phyloP scores from a whole-genome alignment of 2,888 invertebrate genomes.

The Tipula vernalis region DNA sequence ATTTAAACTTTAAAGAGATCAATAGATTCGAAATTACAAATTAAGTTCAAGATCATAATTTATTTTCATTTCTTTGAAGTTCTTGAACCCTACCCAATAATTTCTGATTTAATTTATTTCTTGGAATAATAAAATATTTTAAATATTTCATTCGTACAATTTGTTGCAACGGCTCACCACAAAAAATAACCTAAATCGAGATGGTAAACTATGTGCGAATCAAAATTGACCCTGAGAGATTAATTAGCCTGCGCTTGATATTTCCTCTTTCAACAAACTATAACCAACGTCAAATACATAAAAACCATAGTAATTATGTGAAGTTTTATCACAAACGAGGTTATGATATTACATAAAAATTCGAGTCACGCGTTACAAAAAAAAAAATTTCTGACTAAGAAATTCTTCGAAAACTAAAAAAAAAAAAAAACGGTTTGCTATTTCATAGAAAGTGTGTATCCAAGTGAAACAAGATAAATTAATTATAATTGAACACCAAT shows the following conservation, averaged over 20 bases:
- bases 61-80: no score
- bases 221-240: not conserved
- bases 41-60: no score
- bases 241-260: not conserved
- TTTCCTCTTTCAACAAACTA: not conserved
- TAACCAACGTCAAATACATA: not conserved
- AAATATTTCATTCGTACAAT: not conserved
- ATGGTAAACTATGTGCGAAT: not conserved
- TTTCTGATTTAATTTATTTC: no score
- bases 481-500: no score
- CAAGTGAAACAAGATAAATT: not conserved
- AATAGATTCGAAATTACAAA: no score
- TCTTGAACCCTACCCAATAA: no score
- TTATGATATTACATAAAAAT: not conserved
- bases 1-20: no score
- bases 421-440: not conserved
- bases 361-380: not conserved
- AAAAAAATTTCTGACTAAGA: not conserved
- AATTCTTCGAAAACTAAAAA: not conserved
- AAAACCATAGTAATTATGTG: not conserved
- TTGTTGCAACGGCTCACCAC: not conserved
- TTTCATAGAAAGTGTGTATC: not conserved
- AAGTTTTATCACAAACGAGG: not conserved
- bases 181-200: not conserved
- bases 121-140: no score